Evolutionary conservation across 30 jellyfish, hydroid and myxozoan genomes (phyloP).

Genomic region (Cassiopea xamachana): DNA sequence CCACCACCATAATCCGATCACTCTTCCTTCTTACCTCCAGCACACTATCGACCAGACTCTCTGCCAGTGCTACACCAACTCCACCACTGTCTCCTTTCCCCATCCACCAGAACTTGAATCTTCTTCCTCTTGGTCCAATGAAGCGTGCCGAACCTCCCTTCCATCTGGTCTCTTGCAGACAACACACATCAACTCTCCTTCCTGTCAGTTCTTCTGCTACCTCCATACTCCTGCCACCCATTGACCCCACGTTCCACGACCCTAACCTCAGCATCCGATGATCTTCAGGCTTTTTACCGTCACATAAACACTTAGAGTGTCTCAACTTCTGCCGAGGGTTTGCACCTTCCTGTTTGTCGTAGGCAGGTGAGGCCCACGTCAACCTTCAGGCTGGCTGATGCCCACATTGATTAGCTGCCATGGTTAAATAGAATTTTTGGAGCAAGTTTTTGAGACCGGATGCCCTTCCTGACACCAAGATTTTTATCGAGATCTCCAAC

Average conservation of each 20-base stretch:
- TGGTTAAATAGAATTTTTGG: neutral
- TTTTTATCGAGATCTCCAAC: neutral
- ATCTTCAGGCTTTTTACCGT: conserved; percentile 13
- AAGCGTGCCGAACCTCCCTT: conserved; percentile 18
- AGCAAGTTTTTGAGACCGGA: conserved; percentile 24
- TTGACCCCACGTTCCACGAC: conserved; percentile 16
- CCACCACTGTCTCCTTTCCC: conserved; percentile 11
- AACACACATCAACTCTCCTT: conserved; percentile 12
- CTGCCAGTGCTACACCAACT: conserved; percentile 21
- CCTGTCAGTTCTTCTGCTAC: conserved; percentile 8
- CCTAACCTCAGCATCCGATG: conserved; percentile 15
- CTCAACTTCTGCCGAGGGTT: conserved; percentile 5
- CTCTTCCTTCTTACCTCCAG: conserved; percentile 5
- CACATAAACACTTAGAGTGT: neutral
- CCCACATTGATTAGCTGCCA: neutral
- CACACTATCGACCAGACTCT: neutral
- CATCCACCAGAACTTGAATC: conserved; percentile 11
- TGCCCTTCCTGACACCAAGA: conserved; percentile 50
- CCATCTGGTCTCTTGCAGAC: conserved; percentile 45
- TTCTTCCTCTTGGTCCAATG: neutral
- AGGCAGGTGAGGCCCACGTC: conserved; percentile 21
- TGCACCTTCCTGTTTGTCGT: conserved; percentile 18
- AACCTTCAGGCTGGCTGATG: conserved; percentile 20
- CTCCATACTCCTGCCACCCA: conserved; percentile 24
- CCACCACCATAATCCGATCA: conserved; percentile 24